These are phyloP conservation scores for Andrena trimmerana DNA, from an alignment of 2,888 invertebrate species.

Conservation along the genomic window DNA sequence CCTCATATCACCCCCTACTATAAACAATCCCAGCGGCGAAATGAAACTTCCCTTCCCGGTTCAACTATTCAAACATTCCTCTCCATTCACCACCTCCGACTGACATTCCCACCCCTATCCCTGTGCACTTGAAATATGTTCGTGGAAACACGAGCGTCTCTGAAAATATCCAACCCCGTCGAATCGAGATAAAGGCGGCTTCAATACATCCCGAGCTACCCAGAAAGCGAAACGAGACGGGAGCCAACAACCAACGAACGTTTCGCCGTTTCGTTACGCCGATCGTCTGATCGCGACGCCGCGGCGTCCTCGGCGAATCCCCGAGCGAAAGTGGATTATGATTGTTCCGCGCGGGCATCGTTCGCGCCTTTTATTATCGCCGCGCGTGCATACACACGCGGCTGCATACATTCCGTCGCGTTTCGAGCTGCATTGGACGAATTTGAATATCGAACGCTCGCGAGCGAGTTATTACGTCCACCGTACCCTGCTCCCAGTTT, in stretches of 20 bases:
- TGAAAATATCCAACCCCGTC: too few relatives aligned
- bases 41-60: not conserved
- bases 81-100: not conserved
- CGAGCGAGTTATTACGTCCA: conserved; percentile 64
- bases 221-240: not conserved
- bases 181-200: not conserved
- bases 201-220: not conserved
- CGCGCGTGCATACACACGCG: conserved; percentile 26
- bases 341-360: conserved; percentile 54
- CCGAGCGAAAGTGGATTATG: conserved; percentile 72
- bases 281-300: conserved; percentile 33
- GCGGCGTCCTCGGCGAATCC: conserved; percentile 60
- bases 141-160: not conserved
- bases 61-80: not conserved
- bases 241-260: not conserved
- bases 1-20: not conserved
- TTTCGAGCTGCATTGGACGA: conserved; percentile 45
- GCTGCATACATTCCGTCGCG: not conserved
- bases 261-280: conserved; percentile 34
- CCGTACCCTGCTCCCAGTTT: conserved; percentile 17
- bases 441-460: conserved; percentile 68
- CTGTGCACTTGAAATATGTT: not conserved
- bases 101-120: not conserved
- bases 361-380: conserved; percentile 63
- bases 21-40: not conserved